Evolutionary conservation across 2,888 invertebrate species (phyloP), one percentile per base, ranked within the genome.

Genomic region (Phengaris arion): DNA sequence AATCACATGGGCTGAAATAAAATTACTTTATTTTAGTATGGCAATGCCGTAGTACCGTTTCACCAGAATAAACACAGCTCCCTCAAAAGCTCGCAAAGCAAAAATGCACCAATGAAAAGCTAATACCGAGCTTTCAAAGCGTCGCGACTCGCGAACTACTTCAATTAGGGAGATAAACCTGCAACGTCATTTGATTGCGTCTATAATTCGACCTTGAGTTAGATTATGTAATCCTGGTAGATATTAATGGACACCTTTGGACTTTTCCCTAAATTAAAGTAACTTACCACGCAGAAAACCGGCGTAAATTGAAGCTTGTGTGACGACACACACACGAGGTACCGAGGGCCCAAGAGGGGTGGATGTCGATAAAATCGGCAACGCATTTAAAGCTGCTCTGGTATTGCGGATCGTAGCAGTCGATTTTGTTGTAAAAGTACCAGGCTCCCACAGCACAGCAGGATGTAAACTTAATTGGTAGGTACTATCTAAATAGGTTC

Each of bases 161-260:
- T 57, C 57, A 57, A 57, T 57, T 57, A 57, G 57, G n/a, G 57
- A 57, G 57, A 57, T 57, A 57, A 57, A 57, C 57, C 57, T 55
- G 55, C 55, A 9, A 15, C 15, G 15, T 15, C 48, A 48, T 48
- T 48, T 48, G 48, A 48, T 48, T 48, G 6, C 48, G 48, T 57
- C 15, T 57, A n/a, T 57, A 8, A 57, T 9, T 57, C 57, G 15
- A 57, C 57, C 57, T 57, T 57, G 15, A 15, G 57, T 15, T 57
- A 57, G 48, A 6, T 48, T 35, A 35, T 35, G 35, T 35, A 35
- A 35, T 35, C 35, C 35, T 35, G 35, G 35, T 35, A 35, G 3
- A 35, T 35, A 35, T 35, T 35, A 35, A 35, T 35, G 35, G 35
- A 35, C 1, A 35, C 2, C 35, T 35, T 35, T 35, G 4, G 35